Evolutionary conservation across 2,797 vertebrate genomes (phyloP).

Genomic region (Darevskia nairensis): DNA sequence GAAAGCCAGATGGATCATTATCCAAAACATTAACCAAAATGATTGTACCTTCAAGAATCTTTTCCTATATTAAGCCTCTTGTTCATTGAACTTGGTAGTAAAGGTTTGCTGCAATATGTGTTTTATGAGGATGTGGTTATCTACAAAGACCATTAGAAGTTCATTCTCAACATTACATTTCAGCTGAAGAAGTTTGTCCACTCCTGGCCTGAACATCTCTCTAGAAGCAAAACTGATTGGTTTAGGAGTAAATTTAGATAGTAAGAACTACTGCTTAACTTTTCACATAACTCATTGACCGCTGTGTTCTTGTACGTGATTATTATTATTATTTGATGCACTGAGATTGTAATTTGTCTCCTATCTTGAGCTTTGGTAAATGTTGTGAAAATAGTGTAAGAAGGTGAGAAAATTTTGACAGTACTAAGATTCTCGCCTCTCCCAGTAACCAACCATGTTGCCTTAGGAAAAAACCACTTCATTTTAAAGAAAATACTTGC

Average conservation of each 20-base stretch:
- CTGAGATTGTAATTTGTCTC: background rate
- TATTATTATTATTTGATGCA: background rate
- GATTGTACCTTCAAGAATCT: background rate
- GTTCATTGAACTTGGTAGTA: background rate
- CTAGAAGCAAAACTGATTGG: background rate
- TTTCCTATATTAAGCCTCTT: background rate
- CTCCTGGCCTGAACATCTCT: background rate
- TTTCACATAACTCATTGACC: too few relatives aligned
- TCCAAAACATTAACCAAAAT: background rate
- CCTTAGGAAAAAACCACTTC: background rate
- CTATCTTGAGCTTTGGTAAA: background rate
- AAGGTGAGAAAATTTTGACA: background rate
- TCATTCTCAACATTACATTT: too few relatives aligned
- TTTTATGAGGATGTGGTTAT: background rate
- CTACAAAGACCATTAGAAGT: background rate
- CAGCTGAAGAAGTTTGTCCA: background rate
- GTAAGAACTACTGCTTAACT: background rate
- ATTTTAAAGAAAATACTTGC: background rate
- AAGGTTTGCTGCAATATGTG: background rate
- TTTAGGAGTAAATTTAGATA: background rate
- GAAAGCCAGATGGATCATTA: background rate
- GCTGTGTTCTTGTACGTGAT: background rate
- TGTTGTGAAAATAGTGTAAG: background rate
- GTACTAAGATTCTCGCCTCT: background rate
- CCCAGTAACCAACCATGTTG: background rate